phyloP scores from a whole-genome alignment of 2,888 invertebrate genomes.

The Tolmerus cingulatus region DNA sequence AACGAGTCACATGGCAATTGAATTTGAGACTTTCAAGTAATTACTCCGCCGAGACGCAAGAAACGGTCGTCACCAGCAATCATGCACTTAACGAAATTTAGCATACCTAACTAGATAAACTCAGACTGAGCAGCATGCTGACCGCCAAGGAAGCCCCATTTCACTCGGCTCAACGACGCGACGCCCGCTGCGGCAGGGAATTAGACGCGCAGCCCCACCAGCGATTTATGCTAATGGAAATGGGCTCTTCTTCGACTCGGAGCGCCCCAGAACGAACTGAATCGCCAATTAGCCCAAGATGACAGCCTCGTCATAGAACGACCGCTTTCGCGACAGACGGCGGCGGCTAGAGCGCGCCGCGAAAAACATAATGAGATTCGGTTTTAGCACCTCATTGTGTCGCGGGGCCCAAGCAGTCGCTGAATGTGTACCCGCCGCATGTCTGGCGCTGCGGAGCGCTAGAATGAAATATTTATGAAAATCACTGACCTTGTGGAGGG shows the following conservation, averaged over 20 bases:
- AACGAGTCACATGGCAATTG: neutral
- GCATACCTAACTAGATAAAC: conserved; percentile 14
- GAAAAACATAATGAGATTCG: conserved; percentile 19
- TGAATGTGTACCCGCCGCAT: neutral
- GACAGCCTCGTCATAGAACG: neutral
- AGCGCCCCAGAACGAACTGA: conserved; percentile 12
- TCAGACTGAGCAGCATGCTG: neutral
- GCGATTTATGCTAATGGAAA: conserved; percentile 18
- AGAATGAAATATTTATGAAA: conserved; percentile 13
- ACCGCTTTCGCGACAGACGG: neutral
- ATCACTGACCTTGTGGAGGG: neutral
- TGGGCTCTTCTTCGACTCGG: neutral
- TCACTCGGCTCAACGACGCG: neutral
- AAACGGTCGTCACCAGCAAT: neutral
- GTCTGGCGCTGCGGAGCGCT: neutral
- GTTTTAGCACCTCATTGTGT: conserved; percentile 1
- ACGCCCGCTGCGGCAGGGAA: neutral
- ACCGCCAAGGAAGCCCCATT: neutral
- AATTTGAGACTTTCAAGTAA: neutral
- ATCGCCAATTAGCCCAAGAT: conserved; percentile 13
- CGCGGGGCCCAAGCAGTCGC: neutral
- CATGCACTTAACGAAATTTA: neutral
- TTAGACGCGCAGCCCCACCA: neutral
- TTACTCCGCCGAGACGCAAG: neutral
- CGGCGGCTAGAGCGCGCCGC: neutral